A percentile compares a stretch with the other conserved stretches of the same genome.
These are phyloP conservation scores for Limnephilus auricula DNA, from an alignment of 2,888 invertebrate species.

Conservation along the genomic window DNA sequence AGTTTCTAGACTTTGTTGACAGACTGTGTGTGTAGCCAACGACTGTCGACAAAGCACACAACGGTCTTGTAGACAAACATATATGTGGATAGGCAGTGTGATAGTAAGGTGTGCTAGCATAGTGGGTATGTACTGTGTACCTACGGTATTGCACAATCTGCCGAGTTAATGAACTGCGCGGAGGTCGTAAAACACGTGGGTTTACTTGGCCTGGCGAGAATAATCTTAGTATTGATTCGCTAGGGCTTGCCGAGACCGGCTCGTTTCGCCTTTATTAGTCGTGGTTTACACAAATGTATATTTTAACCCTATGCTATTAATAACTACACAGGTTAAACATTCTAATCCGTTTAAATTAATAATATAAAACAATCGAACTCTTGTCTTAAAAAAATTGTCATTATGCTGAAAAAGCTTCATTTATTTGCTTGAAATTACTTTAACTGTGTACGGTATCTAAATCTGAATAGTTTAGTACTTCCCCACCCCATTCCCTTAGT, in stretches of 20 bases:
- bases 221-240: background rate
- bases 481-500: too few species aligned
- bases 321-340: too few species aligned
- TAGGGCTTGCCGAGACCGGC: background rate
- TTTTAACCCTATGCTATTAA: background rate
- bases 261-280: background rate
- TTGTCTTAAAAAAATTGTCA: too few species aligned
- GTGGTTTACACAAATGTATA: background rate
- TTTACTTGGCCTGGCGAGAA: background rate
- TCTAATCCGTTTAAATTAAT: too few species aligned
- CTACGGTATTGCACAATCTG: background rate
- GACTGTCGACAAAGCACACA: background rate
- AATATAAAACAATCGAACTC: too few species aligned
- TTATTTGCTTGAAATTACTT: too few species aligned
- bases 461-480: too few species aligned
- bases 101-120: background rate
- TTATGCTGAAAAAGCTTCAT: too few species aligned
- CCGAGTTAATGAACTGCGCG: background rate
- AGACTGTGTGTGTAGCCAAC: too few species aligned
- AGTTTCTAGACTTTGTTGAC: too few species aligned
- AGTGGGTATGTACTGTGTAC: background rate
- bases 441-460: too few species aligned
- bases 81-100: background rate
- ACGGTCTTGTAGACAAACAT: too few species aligned
- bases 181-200: constrained; percentile 2